These are phyloP conservation scores for Ammodytes dubius DNA, from an alignment of 2,113 vertebrate species.

Conservation along the genomic window DNA sequence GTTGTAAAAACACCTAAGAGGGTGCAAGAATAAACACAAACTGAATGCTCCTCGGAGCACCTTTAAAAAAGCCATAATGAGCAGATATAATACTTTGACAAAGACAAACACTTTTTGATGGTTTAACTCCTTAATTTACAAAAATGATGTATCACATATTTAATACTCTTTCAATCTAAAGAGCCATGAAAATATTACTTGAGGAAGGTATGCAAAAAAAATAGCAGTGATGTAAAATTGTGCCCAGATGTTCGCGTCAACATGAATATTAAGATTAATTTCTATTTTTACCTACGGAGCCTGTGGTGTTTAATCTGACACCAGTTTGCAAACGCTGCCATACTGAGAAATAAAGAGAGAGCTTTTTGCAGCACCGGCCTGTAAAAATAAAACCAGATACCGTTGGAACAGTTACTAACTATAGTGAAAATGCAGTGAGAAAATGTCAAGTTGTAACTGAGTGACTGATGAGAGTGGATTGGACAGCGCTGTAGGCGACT, in stretches of 20 bases:
- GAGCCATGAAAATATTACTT: neutral
- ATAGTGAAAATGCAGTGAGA: no score
- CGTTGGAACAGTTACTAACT: neutral
- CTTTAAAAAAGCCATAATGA: no score
- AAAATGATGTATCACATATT: no score
- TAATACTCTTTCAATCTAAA: neutral
- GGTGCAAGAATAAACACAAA: no score
- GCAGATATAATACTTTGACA: neutral
- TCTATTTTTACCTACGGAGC: neutral
- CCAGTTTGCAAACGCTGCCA: no score
- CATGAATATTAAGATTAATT: neutral
- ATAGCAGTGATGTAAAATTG: conserved; percentile 5
- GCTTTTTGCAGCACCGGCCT: neutral
- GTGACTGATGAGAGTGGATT: neutral
- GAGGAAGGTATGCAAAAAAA: neutral
- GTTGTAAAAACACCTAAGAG: no score
- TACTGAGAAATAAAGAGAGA: no score
- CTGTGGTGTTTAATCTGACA: neutral
- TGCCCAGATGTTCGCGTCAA: neutral
- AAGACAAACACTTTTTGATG: neutral
- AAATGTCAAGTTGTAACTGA: neutral
- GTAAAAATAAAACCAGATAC: neutral
- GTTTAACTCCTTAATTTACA: no score
- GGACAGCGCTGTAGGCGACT: no score
- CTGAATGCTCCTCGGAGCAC: no score